These are phyloP conservation scores for Monoplex corrugatus DNA, from an alignment of 2,888 invertebrate species.

Conservation along the genomic window DNA sequence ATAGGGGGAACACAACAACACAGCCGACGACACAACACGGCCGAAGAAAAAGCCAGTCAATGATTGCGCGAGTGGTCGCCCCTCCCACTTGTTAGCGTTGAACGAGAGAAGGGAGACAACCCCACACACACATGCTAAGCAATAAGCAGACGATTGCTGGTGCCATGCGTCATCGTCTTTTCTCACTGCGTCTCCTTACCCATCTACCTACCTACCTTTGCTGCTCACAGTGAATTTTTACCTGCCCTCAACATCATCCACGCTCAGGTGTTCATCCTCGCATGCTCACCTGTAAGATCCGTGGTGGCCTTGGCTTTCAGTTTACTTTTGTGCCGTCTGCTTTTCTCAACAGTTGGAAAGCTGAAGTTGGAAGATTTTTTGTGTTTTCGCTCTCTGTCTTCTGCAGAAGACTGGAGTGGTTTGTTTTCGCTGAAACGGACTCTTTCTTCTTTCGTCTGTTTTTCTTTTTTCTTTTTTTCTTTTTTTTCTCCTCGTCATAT, in stretches of 20 bases:
- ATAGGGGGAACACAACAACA: no score
- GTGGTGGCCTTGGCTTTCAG: background rate
- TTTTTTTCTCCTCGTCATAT: background rate
- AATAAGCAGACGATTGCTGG: no score
- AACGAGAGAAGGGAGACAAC: background rate
- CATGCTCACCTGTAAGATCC: background rate
- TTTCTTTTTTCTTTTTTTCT: background rate
- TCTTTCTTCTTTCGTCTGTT: no score
- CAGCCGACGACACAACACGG: no score
- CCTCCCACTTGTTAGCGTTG: background rate
- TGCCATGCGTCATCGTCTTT: background rate
- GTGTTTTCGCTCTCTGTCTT: no score
- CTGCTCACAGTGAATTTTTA: background rate
- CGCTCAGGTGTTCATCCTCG: background rate
- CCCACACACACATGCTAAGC: background rate
- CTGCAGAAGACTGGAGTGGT: no score
- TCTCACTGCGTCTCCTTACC: background rate
- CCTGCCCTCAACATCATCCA: background rate
- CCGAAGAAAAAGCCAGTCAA: no score
- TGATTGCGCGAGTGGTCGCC: slow-evolving; percentile 16
- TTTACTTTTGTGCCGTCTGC: background rate
- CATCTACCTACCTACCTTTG: background rate
- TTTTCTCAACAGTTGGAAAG: background rate
- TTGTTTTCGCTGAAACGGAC: no score
- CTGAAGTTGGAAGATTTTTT: background rate